phyloP scores from a whole-genome alignment of 2,797 vertebrate species.

The Macropodus opercularis region DNA sequence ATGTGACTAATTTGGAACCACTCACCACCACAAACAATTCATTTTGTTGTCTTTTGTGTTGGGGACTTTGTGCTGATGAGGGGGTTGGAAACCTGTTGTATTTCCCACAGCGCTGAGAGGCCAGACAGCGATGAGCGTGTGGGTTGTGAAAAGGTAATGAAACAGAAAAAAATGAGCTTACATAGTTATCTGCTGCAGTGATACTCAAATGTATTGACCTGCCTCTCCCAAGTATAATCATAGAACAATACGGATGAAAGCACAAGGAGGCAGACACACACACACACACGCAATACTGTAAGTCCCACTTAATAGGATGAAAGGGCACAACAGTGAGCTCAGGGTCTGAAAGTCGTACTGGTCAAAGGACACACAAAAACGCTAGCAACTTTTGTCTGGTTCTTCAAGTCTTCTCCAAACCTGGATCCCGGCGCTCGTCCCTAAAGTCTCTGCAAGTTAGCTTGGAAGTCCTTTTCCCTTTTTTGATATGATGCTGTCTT shows the following conservation, averaged over 20 bases:
- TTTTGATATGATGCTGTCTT: constrained; percentile 35
- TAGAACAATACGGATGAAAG: constrained; percentile 8
- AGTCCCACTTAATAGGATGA: background rate
- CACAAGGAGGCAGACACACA: background rate
- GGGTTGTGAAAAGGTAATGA: constrained; percentile 31
- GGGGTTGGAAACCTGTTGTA: too few species aligned
- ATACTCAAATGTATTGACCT: constrained; percentile 34
- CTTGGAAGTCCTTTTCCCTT: background rate
- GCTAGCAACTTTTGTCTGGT: too few species aligned
- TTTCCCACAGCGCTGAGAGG: constrained; percentile 8
- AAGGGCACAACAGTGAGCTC: background rate
- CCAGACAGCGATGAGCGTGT: constrained; percentile 24
- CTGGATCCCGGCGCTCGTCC: constrained; percentile 4
- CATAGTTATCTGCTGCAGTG: constrained; percentile 30
- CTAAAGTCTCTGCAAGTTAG: background rate
- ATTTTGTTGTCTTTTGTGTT: too few species aligned
- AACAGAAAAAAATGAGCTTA: constrained; percentile 43
- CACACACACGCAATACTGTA: background rate
- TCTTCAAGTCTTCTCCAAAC: background rate
- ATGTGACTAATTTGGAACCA: too few species aligned
- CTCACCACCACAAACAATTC: too few species aligned
- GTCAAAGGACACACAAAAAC: constrained; percentile 18
- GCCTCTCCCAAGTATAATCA: constrained; percentile 25
- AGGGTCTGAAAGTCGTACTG: background rate
- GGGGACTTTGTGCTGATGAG: too few species aligned